Evolutionary conservation across 2,113 vertebrate genomes (phyloP), one percentile per base, ranked within the genome.

Genomic region (Varanus komodoensis): DNA sequence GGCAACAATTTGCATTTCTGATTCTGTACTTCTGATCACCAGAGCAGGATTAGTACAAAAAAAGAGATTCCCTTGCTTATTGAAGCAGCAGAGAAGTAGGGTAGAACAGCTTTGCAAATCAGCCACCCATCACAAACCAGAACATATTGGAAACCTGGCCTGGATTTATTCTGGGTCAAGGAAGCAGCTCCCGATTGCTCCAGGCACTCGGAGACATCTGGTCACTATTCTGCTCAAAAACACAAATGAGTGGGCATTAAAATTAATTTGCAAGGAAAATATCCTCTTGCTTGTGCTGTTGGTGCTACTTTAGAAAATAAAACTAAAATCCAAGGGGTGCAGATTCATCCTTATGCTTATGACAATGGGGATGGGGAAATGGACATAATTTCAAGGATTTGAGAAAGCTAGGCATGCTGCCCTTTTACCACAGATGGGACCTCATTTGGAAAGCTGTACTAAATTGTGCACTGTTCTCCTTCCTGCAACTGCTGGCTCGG

Each of bases 181-280:
- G 82, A 50, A 91, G 78, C 92, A 68, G 85, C 90, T 96, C 92
- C 90, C 80, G 74, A 86, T 93, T 90, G 92, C 95, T 94, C 87
- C 91, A 93, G 92, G 95, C 93, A 94, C 91, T 94, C 87, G 61
- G 80, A 96, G 93, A 96, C 95, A 97, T 95, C 94, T 95, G 95
- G 93, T 95, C 93, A 95, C 93, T 95, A 88, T 92, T 73, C 61
- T 86, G 87, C 88, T 89, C n/a, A 84, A 85, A 94, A 89, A 94
- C 90, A 95, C 75, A 92, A 89, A 86, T 84, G 84, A 91, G 93
- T 88, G 85, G 34, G 90, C 88, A 91, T 68, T 88, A 85, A 96
- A 96, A 94, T 94, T 94, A 94, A 95, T 93, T 95, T 95, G 91
- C 93, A 94, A 91, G 21, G 69, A 14, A 54, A 8, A 86, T 93